phyloP scores from a whole-genome alignment of 37 sponge, comb jelly and placozoan species.

The Amphimedon queenslandica region DNA sequence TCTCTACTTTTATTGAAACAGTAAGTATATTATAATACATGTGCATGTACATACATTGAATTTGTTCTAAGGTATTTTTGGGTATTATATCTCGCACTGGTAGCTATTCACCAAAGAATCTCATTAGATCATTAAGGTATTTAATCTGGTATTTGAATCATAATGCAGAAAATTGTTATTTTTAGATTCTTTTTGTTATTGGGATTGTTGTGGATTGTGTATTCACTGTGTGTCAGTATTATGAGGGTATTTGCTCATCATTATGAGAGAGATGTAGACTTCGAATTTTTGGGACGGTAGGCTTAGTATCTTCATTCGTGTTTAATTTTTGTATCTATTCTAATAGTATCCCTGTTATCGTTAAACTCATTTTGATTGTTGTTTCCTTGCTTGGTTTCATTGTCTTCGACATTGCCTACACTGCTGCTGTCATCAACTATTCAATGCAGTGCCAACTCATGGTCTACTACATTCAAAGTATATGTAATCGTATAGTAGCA shows the following conservation, averaged over 20 bases:
- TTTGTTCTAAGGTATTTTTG: conserved; percentile 51
- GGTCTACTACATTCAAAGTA: conserved; percentile 57
- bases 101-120: conserved; percentile 47
- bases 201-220: conserved; percentile 55
- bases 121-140: conserved; percentile 49
- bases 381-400: conserved; percentile 53
- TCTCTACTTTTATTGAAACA: conserved; percentile 71
- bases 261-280: neutral
- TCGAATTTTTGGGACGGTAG: neutral
- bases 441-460: conserved; percentile 79
- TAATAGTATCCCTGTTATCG: neutral
- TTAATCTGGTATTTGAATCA: neutral
- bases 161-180: neutral
- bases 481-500: conserved; percentile 25
- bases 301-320: no score
- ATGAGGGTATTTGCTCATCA: conserved; percentile 24
- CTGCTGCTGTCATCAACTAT: conserved; percentile 75
- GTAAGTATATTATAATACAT: conserved; percentile 31
- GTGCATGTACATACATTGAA: neutral
- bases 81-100: conserved; percentile 39
- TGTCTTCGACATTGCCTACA: conserved; percentile 66
- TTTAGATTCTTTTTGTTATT: conserved; percentile 37
- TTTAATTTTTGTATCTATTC: neutral
- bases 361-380: conserved; percentile 25
- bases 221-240: conserved; percentile 33